Base-by-base conservation (phyloP, 2,113 vertebrate species). In the Charina bottae region DNA sequence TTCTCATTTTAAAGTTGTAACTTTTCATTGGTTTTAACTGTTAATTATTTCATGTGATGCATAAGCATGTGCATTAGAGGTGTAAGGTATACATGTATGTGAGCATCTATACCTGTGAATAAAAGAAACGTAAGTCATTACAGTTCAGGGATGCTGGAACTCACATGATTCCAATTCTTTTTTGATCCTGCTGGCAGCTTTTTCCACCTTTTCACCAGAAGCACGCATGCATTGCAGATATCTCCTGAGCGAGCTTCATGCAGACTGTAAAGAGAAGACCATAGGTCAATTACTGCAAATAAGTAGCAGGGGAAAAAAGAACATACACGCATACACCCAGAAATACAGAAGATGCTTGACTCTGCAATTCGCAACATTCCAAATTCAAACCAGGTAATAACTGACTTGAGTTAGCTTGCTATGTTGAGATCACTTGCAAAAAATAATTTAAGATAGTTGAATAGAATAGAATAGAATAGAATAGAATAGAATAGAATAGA, bases 81-180 rank as follows among this genome's bases (percentile, higher is more conserved):
- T 6, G 68, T 78, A 7, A 37, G 33, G 33, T 37, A 78, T 78
- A 37, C 68, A 6, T 37, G 13, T 17, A 72, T 72, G 68, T 33
- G n/a, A 33, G 15, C 64, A 72, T 72, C n/a, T 6, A 17, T 72
- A 72, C 15, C 68, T 72, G n/a, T 33, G n/a, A 33, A 33, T 33
- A 85, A 85, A 85, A 53, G 37, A 2, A 85, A n/a, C 13, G 13
- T 26, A 55, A 86, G 49, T n/a, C n/a, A 24, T n/a, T 37, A 33
- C 49, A 62, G 12, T 33, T 49, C 23, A 42, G 24, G 24, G 24
- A 88, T 21, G 59, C 3, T 19, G 19, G 19, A 64, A 97, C 98
- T 97, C 97, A 99, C 99, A 0, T 99, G 99, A 97, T 99, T 99
- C 99, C 99, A 99, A 97, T 99, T 99, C 96, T 99, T 99, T 97